A percentile compares a stretch with the other conserved stretches of the same genome.
Evolutionary conservation across 92 coral and sea anemone genomes (phyloP).

Genomic region (Epizoanthus scotinus): DNA sequence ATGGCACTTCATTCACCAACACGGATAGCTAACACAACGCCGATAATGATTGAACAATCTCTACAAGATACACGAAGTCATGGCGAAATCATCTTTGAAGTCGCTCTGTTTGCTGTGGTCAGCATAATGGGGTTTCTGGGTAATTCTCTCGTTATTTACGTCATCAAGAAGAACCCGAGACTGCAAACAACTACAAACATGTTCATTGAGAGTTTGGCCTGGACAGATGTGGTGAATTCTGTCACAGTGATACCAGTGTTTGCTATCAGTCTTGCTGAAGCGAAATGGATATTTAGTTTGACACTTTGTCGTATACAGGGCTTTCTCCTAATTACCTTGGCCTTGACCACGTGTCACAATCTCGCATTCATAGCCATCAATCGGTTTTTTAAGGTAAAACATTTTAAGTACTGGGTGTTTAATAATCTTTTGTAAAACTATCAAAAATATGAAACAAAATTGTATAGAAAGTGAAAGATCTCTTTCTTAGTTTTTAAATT

Average conservation of each 20-base stretch:
- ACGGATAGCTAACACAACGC: too few relatives aligned
- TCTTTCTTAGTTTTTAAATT: too few relatives aligned
- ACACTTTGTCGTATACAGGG: slow-evolving; percentile 1
- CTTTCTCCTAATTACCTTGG: slow-evolving; percentile 1
- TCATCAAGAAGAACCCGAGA: not conserved
- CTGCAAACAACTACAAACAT: not conserved
- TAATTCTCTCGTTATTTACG: not conserved
- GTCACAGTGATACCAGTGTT: not conserved
- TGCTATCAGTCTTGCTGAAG: not conserved
- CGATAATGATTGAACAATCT: too few relatives aligned
- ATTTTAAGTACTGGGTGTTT: too few relatives aligned
- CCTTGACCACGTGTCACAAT: not conserved
- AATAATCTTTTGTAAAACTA: too few relatives aligned
- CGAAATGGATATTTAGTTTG: not conserved
- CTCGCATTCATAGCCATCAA: slow-evolving; percentile 7
- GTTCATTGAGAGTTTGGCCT: slow-evolving; percentile 2
- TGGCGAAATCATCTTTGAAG: not conserved
- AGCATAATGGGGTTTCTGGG: not conserved
- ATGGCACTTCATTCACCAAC: too few relatives aligned
- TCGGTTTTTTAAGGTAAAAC: not conserved
- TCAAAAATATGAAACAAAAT: too few relatives aligned
- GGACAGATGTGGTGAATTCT: not conserved
- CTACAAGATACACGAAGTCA: not conserved
- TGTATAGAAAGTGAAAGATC: too few relatives aligned
- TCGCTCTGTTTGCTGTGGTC: not conserved